Evolutionary conservation across 2,888 invertebrate species (phyloP), one percentile per base, ranked within the genome.

Genomic region (Habroteleia sp.): DNA sequence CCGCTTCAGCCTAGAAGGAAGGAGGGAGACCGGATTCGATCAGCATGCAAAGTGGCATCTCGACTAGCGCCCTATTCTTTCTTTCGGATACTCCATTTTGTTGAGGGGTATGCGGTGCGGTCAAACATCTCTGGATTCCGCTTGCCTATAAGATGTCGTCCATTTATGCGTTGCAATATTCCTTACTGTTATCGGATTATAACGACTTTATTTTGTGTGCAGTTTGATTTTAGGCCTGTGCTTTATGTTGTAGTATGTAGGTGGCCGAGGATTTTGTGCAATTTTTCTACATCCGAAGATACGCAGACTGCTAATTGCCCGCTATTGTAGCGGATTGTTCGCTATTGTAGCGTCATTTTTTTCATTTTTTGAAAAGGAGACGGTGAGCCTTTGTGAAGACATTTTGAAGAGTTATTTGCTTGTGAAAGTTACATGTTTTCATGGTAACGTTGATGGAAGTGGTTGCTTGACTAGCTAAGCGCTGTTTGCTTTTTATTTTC

Each of bases 21-120:
- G 11, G 33, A 3, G 6, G 14, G 3, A 44, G 3, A 1, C 8
- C 8, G 4, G 44, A 44, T 14, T 44, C 6, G 0, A 2, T 3
- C 0, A 44, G 8, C 44, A 44, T 44, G 3, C 14, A 44, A 1
- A 14, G 8, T 2, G 44, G 14, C 1, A 6, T 66, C 50, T 76
- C 72, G 0, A 65, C 41, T n/a, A 62, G 42, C 0, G 33, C 42
- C 20, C 71, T 50, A 37, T 37, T 44, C 4, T 44, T 44, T 1
- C 44, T 13, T 8, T 44, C 27, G 3, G 29, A 27, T 0, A 73
- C 50, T 7, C 52, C 65, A 74, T 85, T 87, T 41, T 82, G 81
- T 50, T 84, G 78, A 0, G 82, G 83, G 2, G 79, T 83, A 39
- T 82, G 74, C 0, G 84, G 76, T 0, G 78, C 72, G 0, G 82